Evolutionary conservation across 2,888 invertebrate species (phyloP).

Genomic region (Adelphocoris suturalis): DNA sequence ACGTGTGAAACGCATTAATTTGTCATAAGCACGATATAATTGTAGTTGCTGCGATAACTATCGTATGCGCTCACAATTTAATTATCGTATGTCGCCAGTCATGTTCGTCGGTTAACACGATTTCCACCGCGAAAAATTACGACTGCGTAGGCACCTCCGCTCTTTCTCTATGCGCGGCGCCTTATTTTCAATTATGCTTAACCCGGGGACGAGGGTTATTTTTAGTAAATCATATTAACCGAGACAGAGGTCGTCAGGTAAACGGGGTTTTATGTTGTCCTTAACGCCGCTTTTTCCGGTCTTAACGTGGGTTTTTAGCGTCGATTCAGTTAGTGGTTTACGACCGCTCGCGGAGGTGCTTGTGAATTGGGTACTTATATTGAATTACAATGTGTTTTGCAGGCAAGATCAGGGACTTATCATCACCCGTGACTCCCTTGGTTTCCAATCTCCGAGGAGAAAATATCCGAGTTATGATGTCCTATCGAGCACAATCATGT

Average conservation of each 20-base stretch:
- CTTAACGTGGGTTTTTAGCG: slow-evolving; percentile 18
- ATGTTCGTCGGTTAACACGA: slow-evolving; percentile 7
- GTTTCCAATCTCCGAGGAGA: not conserved
- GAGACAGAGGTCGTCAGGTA: not conserved
- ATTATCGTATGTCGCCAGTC: not conserved
- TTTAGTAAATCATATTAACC: slow-evolving; percentile 8
- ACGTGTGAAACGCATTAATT: too few species aligned
- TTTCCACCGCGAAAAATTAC: slow-evolving; percentile 3
- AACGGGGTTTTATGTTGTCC: not conserved
- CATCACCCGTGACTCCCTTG: not conserved
- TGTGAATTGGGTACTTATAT: slow-evolving; percentile 2
- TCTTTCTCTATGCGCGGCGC: not conserved
- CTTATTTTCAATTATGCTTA: not conserved
- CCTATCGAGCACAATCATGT: too few species aligned
- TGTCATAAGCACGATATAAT: too few species aligned
- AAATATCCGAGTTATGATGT: too few species aligned
- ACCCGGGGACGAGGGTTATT: not conserved
- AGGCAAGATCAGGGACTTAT: not conserved
- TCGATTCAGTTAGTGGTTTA: slow-evolving; percentile 25
- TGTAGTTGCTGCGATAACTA: not conserved
- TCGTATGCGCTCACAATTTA: not conserved
- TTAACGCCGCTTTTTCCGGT: not conserved
- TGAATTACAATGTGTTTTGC: slow-evolving; percentile 10
- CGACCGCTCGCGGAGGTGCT: slow-evolving; percentile 22
- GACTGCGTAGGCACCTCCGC: slow-evolving; percentile 9